Percentiles rank a stretch among this genome's conserved stretches.
Evolutionary conservation across 2,113 vertebrate genomes (phyloP).

Genomic region (Stegastes partitus): DNA sequence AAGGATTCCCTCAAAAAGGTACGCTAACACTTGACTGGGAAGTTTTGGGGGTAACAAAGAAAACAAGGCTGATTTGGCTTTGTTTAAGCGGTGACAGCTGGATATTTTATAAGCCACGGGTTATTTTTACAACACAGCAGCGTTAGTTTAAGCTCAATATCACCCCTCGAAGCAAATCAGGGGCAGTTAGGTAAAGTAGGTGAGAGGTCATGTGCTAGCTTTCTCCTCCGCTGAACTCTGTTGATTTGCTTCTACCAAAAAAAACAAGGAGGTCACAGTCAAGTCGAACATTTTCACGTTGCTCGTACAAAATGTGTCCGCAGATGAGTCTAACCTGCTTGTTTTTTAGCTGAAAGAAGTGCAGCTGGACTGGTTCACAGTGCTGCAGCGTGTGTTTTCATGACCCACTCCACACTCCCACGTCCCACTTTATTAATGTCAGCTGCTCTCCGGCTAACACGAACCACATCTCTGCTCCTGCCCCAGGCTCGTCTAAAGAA

Average conservation of each 20-base stretch:
- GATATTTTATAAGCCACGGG: too few species aligned
- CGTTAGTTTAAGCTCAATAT: neutral
- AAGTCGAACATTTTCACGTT: neutral
- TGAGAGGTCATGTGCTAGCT: conserved; percentile 68
- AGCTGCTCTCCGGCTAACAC: neutral
- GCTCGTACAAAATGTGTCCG: neutral
- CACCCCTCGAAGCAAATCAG: neutral
- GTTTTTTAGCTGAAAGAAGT: neutral
- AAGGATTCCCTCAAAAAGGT: conserved; percentile 85
- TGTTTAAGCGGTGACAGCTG: neutral
- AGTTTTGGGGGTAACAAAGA: neutral
- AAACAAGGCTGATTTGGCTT: neutral
- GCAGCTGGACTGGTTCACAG: neutral
- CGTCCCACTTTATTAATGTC: neutral
- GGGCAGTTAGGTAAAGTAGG: conserved; percentile 54
- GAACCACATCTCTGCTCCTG: neutral
- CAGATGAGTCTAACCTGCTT: neutral
- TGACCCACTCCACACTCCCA: neutral
- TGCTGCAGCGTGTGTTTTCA: neutral
- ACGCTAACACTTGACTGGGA: conserved; percentile 35
- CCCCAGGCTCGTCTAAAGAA: neutral
- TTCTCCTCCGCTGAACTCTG: neutral
- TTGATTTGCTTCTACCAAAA: neutral
- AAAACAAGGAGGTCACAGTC: too few species aligned
- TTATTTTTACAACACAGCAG: neutral